phyloP scores from a whole-genome alignment of 2,113 vertebrate genomes.

The Thalassoma bifasciatum region DNA sequence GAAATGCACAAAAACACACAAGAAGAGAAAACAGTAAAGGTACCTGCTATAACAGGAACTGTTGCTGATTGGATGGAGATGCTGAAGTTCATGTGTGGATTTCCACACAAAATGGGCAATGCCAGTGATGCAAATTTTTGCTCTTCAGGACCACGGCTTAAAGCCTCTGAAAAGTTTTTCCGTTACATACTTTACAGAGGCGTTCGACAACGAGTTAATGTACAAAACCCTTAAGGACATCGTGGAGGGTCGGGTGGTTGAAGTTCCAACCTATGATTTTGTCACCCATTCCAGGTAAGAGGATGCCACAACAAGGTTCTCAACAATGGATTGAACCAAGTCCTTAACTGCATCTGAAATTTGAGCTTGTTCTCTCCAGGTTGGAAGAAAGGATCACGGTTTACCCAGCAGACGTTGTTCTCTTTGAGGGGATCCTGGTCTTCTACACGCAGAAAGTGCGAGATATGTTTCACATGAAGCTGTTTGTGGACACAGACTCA shows the following conservation, averaged over 20 bases:
- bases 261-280: slow-evolving; percentile 95
- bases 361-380: slow-evolving; percentile 72
- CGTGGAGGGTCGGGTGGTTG: slow-evolving; percentile 90
- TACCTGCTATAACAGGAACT: no score
- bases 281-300: slow-evolving; percentile 94
- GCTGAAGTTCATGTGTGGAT: no score
- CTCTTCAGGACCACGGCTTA: no score
- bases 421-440: slow-evolving; percentile 96
- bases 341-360: neutral
- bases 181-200: slow-evolving; percentile 82
- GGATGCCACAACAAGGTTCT: neutral
- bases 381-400: slow-evolving; percentile 88
- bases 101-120: no score
- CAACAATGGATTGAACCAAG: no score
- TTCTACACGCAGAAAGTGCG: slow-evolving; percentile 95
- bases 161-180: neutral
- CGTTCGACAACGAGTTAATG: slow-evolving; percentile 97
- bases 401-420: slow-evolving; percentile 93
- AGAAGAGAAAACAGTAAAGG: no score
- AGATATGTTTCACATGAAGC: slow-evolving; percentile 98
- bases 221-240: slow-evolving; percentile 91
- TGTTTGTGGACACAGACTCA: slow-evolving; percentile 97
- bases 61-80: no score
- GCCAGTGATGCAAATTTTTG: no score
- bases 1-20: no score